Evolutionary conservation across 1,140 invertebrate species (phyloP).

Genomic region (Drosophila prosaltans): DNA sequence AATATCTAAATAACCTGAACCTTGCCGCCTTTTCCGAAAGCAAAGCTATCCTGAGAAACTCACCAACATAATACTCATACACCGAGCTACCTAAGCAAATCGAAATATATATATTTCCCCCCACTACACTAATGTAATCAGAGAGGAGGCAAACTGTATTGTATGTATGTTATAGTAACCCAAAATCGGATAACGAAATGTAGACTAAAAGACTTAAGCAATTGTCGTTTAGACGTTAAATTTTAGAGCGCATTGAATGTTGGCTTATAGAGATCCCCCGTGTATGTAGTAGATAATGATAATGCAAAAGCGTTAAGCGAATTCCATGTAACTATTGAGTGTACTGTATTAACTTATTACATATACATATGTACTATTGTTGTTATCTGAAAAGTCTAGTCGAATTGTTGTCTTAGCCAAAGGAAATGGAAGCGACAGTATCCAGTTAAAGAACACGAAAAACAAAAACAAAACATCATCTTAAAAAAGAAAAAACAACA

Average conservation of each 20-base stretch:
- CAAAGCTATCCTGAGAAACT: constrained; percentile 13
- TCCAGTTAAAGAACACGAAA: constrained; percentile 18
- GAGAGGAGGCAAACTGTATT: neutral
- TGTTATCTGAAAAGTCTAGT: constrained; percentile 62
- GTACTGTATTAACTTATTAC: constrained; percentile 14
- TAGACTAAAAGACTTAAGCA: constrained; percentile 83
- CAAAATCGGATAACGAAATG: constrained; percentile 52
- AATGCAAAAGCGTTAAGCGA: constrained; percentile 23
- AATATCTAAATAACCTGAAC: constrained; percentile 28
- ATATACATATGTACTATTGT: constrained; percentile 17
- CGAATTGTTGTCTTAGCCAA: constrained; percentile 17
- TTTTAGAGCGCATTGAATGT: constrained; percentile 81
- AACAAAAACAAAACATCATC: constrained; percentile 25
- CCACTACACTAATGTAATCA: constrained; percentile 1
- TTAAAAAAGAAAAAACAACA: constrained; percentile 41
- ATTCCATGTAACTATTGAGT: constrained; percentile 26
- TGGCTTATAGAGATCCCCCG: constrained; percentile 60
- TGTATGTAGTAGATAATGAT: constrained; percentile 42
- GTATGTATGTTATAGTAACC: constrained; percentile 23
- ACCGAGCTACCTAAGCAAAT: neutral
- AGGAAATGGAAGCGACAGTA: constrained; percentile 1
- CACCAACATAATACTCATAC: constrained; percentile 3
- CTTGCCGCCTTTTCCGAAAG: constrained; percentile 38
- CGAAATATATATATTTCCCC: neutral
- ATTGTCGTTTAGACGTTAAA: constrained; percentile 83